These are phyloP conservation scores for Eurystomus glaucurus DNA, from an alignment of 2,797 vertebrate species.

Conservation along the genomic window DNA sequence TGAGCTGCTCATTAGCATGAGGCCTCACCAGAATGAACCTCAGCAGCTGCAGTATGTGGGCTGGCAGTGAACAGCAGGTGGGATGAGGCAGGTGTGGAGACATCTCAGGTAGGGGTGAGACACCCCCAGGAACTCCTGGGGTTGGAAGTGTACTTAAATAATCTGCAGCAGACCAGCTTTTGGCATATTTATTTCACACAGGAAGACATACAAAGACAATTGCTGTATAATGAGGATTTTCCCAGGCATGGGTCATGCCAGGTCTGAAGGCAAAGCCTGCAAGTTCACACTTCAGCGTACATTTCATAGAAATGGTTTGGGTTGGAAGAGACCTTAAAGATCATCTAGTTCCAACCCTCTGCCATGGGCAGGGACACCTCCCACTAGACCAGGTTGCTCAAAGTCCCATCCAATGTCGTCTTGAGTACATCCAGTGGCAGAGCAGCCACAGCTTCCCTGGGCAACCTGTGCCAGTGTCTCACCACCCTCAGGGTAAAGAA, in stretches of 20 bases:
- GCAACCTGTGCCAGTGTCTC: no score
- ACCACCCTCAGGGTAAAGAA: no score
- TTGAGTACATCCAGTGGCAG: no score
- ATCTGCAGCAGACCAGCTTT: neutral
- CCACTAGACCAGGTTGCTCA: no score
- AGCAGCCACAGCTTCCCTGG: no score
- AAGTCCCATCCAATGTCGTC: no score
- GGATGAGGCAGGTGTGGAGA: neutral
- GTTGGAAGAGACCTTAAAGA: no score
- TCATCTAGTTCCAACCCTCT: no score
- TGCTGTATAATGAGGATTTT: neutral
- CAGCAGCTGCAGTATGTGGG: rapidly evolving
- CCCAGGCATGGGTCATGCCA: neutral
- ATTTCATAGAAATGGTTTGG: neutral
- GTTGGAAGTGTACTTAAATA: neutral
- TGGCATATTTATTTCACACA: neutral
- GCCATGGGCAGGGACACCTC: no score
- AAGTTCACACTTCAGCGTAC: neutral
- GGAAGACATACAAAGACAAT: neutral
- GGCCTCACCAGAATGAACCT: neutral
- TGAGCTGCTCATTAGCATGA: neutral
- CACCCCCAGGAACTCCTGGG: neutral
- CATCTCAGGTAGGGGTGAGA: neutral
- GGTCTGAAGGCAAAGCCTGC: neutral
- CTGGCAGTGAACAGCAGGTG: neutral